A percentile compares a stretch with the other conserved stretches of the same genome.
Conservation (phyloP, 2,113 vertebrate genomes). For the Platichthys flesus region DNA sequence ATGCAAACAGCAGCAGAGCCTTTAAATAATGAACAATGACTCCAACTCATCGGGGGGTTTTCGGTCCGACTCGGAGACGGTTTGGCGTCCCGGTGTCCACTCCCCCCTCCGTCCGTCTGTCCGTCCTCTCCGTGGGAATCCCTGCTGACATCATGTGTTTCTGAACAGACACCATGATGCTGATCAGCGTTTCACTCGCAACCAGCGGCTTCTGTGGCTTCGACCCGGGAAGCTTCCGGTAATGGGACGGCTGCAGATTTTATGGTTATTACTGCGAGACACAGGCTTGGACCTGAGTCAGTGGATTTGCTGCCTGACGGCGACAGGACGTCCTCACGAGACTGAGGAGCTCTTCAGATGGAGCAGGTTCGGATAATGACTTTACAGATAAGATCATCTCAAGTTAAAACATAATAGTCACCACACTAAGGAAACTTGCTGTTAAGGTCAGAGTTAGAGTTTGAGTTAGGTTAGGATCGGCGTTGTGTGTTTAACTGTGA, state of each 20-base stretch:
- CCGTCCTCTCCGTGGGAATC: slow-evolving; percentile 2
- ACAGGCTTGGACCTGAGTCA: slow-evolving; percentile 37
- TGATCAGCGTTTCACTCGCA: slow-evolving; percentile 20
- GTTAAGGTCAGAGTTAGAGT: no score
- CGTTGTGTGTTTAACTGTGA: no score
- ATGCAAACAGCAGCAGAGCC: no score
- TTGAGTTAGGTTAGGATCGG: no score
- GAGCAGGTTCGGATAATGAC: no score
- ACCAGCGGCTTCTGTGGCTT: not conserved
- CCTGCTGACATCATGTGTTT: slow-evolving; percentile 50
- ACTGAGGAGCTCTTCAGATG: no score
- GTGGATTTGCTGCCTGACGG: slow-evolving; percentile 23
- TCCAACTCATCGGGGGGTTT: no score
- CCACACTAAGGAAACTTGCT: no score
- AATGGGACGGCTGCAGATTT: slow-evolving; percentile 28
- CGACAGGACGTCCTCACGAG: not conserved
- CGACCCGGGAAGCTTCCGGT: slow-evolving; percentile 3
- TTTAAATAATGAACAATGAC: no score
- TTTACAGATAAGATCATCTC: no score
- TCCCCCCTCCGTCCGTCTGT: not conserved
- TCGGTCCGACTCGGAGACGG: no score
- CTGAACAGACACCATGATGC: not conserved
- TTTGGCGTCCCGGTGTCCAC: not conserved
- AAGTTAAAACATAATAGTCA: no score
- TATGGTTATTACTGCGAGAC: slow-evolving; percentile 23